phyloP scores from a whole-genome alignment of 2,797 vertebrate species.

The Acestrorhynchus altus region DNA sequence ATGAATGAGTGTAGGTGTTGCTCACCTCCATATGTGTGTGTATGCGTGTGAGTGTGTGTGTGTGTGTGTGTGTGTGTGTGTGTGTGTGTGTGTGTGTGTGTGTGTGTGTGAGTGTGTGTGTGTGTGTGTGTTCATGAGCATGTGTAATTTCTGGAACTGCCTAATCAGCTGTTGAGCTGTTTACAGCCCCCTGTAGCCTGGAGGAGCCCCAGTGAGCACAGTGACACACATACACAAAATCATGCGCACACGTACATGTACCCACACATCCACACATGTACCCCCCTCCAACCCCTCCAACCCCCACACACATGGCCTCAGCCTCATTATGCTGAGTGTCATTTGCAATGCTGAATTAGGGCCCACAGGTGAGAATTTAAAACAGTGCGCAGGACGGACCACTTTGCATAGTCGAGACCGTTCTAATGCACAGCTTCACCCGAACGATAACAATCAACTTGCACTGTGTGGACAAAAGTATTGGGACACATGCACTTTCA shows the following conservation, averaged over 20 bases:
- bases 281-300: slow-evolving; percentile 8
- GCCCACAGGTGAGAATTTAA: slow-evolving; percentile 37
- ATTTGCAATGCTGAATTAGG: slow-evolving; percentile 79
- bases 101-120: slow-evolving; percentile 39
- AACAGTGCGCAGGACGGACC: not conserved
- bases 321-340: slow-evolving; percentile 77
- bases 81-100: slow-evolving; percentile 12
- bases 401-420: slow-evolving; percentile 6
- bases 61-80: not conserved
- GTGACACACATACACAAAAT: slow-evolving; percentile 47
- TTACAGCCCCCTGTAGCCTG: slow-evolving; percentile 82
- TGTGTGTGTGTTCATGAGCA: slow-evolving; percentile 57
- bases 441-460: not conserved
- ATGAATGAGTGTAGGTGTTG: slow-evolving; percentile 16
- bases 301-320: slow-evolving; percentile 57
- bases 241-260: slow-evolving; percentile 5
- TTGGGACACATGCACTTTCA: not conserved
- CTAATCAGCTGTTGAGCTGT: slow-evolving; percentile 85
- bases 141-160: slow-evolving; percentile 58
- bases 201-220: slow-evolving; percentile 79
- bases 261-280: slow-evolving; percentile 24
- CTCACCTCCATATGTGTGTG: too few species aligned
- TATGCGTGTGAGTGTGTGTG: not conserved
- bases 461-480: not conserved
- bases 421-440: not conserved